Evolutionary conservation across 1,140 invertebrate genomes (phyloP).

Genomic region (Ooceraea biroi): DNA sequence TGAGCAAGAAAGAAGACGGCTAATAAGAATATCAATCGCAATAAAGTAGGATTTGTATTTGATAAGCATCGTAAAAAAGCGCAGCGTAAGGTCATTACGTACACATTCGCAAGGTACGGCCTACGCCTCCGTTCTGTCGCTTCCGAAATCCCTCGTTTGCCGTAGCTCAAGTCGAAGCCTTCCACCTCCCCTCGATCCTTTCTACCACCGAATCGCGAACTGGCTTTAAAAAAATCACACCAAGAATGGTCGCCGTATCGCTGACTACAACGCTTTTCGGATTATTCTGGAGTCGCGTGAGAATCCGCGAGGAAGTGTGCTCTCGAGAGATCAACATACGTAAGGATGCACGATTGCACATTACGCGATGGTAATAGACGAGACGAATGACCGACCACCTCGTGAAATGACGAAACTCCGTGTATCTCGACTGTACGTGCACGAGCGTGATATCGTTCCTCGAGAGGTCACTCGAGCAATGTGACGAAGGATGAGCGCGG

Average conservation of each 20-base stretch:
- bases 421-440: no score
- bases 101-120: conserved; percentile 64
- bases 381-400: no score
- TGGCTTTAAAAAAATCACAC: conserved; percentile 65
- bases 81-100: conserved; percentile 79
- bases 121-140: conserved; percentile 60
- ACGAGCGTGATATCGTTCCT: neutral
- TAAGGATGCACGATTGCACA: no score
- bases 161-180: conserved; percentile 56
- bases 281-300: conserved; percentile 52
- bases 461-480: conserved; percentile 26
- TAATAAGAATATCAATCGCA: conserved; percentile 85
- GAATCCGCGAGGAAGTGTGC: neutral
- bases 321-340: no score
- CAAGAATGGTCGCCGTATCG: conserved; percentile 54
- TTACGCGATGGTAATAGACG: no score
- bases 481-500: conserved; percentile 59
- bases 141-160: conserved; percentile 65
- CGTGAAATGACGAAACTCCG: no score
- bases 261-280: conserved; percentile 58
- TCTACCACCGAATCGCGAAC: conserved; percentile 32
- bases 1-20: conserved; percentile 47
- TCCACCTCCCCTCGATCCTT: conserved; percentile 16
- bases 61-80: conserved; percentile 83
- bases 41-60: conserved; percentile 85